Conservation (phyloP, 2,888 invertebrate species). For the Drosophila hamatofila region DNA sequence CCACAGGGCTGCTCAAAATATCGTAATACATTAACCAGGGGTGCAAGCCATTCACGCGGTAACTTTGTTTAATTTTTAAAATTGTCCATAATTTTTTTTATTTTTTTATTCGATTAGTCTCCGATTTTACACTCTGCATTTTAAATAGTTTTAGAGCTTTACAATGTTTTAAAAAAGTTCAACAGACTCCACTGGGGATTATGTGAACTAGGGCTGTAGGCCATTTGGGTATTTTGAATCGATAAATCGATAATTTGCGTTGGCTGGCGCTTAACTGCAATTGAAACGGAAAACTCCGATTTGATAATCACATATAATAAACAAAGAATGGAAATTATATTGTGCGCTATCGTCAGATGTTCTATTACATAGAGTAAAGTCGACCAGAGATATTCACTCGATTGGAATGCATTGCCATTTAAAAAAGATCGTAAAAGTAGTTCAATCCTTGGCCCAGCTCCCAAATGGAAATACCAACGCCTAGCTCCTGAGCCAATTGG, state of each 20-base stretch:
- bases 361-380: slow-evolving; percentile 12
- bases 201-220: background rate
- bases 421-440: slow-evolving; percentile 96
- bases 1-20: slow-evolving; percentile 35
- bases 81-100: background rate
- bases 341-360: slow-evolving; percentile 2
- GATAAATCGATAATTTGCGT: background rate
- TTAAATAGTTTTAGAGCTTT: background rate
- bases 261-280: background rate
- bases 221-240: background rate
- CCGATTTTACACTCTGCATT: background rate
- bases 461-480: slow-evolving; percentile 96
- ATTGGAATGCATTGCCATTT: slow-evolving; percentile 69
- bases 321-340: background rate
- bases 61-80: background rate
- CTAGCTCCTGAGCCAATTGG: slow-evolving; percentile 91
- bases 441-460: slow-evolving; percentile 98
- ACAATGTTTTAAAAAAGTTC: background rate
- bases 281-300: background rate
- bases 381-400: slow-evolving; percentile 2
- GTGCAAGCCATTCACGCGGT: background rate
- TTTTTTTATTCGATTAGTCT: background rate
- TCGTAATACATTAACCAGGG: slow-evolving; percentile 25
- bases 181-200: background rate
- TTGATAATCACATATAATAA: background rate